Evolutionary conservation across 2,113 vertebrate species (phyloP).

Genomic region (Phalacrocorax carbo): DNA sequence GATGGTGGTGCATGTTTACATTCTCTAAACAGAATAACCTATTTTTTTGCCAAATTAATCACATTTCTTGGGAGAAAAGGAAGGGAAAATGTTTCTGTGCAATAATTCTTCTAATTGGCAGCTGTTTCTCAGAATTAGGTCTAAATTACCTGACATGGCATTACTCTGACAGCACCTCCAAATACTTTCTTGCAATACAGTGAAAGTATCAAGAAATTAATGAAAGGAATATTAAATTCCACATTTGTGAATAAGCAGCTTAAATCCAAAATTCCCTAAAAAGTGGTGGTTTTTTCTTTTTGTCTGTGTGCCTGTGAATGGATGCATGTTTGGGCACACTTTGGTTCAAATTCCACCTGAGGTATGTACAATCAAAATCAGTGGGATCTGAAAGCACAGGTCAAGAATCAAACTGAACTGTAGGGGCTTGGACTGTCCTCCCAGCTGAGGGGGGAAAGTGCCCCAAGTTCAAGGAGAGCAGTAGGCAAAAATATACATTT

Average conservation of each 20-base stretch:
- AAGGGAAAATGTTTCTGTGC: not conserved
- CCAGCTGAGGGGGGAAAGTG: not conserved
- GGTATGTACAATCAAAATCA: not conserved
- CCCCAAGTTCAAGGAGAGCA: not conserved
- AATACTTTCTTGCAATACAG: not conserved
- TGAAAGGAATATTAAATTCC: not conserved
- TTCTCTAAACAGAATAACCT: not conserved
- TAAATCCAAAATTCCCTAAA: not conserved
- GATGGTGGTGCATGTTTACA: not conserved
- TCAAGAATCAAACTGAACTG: not conserved
- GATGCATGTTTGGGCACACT: not conserved
- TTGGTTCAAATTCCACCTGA: not conserved
- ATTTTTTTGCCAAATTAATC: not conserved
- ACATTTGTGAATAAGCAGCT: not conserved
- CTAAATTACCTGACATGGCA: not conserved
- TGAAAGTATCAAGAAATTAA: not conserved
- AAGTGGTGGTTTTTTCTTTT: not conserved
- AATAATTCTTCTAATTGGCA: not conserved
- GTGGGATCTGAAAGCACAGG: not conserved
- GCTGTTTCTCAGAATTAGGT: not conserved
- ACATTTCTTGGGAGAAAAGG: not conserved
- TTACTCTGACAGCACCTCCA: not conserved
- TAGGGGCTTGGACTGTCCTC: not conserved
- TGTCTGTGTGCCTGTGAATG: not conserved
- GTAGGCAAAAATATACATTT: not conserved